Base-by-base conservation (phyloP, 2,888 invertebrate species). In the Polydesmus complanatus region DNA sequence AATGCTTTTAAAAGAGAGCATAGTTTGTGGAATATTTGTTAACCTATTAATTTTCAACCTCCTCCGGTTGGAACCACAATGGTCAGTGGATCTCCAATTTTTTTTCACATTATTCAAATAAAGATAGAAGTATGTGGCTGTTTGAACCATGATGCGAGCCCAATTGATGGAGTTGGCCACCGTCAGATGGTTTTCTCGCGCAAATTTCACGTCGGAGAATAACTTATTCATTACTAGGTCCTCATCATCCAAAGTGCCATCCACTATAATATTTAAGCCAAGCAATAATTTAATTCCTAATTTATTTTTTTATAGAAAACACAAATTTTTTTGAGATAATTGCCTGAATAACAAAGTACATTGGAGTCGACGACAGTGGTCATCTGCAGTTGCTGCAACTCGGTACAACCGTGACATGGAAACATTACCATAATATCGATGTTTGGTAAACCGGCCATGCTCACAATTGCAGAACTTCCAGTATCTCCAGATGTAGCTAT, bases 401-500 rank as follows among this genome's bases (percentile, higher is more conserved):
- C 63, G 0, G 74, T 71, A 61, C 73, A 72, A 27, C 72, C 67
- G 2, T 72, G 74, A 57, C 70, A 68, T 2, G 78, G 78, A 47
- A 74, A 70, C 18, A 77, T 66, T 0, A 78, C 76, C 23, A 78
- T 68, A 1, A 78, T 70, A 66, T 77, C 75, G 21, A 75, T 70
- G 64, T 69, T 68, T 19, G 68, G 61, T 21, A 71, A 64, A 1
- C 73, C 74, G n/a, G 70, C 65, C 1, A 78, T 71, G 27, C 74
- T 72, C 63, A 74, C 73, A 54, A 77, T 74, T 8, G 77, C 76
- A 2, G 78, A 71, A 68, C 76, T 74, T 25, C 77, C 78, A 3
- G 77, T 78, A 66, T 78, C 78, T 3, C 78, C 78, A 37, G 77
- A 76, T 2, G 78, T 78, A 1, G 70, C 75, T 75, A n/a, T n/a